phyloP scores from a whole-genome alignment of 2,797 vertebrate genomes.

The Diglossa cyanea region DNA sequence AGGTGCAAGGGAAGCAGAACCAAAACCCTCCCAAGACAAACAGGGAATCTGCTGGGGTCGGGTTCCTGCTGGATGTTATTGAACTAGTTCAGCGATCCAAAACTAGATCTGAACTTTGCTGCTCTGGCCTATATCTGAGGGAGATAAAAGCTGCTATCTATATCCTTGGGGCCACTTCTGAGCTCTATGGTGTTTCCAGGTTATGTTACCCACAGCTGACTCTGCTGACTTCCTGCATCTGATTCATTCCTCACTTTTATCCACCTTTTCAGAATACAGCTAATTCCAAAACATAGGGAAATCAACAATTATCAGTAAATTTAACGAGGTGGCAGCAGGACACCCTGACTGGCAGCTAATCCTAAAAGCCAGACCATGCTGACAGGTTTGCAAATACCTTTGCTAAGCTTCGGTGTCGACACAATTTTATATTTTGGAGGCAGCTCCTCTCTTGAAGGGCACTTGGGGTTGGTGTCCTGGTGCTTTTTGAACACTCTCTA shows the following conservation, averaged over 20 bases:
- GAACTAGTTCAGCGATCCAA: slow-evolving; percentile 51
- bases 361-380: not conserved
- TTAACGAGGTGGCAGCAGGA: slow-evolving; percentile 51
- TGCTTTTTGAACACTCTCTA: not conserved
- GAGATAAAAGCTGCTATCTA: slow-evolving; percentile 58
- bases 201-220: slow-evolving; percentile 13
- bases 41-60: not conserved
- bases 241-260: not conserved
- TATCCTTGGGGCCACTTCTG: slow-evolving; percentile 4
- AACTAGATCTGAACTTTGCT: slow-evolving; percentile 58
- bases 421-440: not conserved
- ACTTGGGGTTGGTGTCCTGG: not conserved
- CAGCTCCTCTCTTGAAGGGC: not conserved
- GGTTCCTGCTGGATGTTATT: slow-evolving; percentile 13
- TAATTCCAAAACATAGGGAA: slow-evolving; percentile 13
- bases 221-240: not conserved
- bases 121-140: slow-evolving; percentile 25
- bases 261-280: not conserved
- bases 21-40: not conserved
- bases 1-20: not conserved
- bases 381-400: slow-evolving; percentile 11
- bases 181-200: slow-evolving; percentile 9
- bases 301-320: not conserved
- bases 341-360: not conserved
- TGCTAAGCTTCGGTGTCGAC: not conserved